Evolutionary conservation across 2,113 vertebrate species (phyloP).

Genomic region (Turnix velox): DNA sequence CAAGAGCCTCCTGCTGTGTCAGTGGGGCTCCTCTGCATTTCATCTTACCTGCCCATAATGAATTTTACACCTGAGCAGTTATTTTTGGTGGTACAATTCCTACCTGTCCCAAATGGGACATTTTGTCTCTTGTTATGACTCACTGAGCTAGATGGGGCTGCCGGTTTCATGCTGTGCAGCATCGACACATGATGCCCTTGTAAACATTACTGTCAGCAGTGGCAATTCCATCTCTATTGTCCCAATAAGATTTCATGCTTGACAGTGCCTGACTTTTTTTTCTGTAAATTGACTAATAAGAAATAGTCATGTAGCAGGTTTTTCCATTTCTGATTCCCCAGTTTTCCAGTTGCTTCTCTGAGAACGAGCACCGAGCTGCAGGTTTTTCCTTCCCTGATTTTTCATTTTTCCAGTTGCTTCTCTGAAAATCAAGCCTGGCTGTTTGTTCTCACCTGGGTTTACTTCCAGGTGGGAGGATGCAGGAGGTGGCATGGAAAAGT

Average conservation of each 20-base stretch:
- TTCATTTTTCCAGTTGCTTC: not conserved
- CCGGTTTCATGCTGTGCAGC: constrained; percentile 27
- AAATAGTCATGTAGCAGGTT: not conserved
- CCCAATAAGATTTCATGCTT: constrained; percentile 54
- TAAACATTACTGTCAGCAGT: constrained; percentile 49
- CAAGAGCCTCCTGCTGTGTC: not conserved
- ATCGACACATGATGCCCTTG: constrained; percentile 10
- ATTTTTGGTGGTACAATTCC: constrained; percentile 14
- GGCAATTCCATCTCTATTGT: constrained; percentile 58
- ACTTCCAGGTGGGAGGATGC: not conserved
- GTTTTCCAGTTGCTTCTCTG: not conserved
- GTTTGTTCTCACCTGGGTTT: not conserved
- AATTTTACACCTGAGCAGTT: constrained; percentile 17
- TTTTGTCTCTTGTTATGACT: constrained; percentile 17
- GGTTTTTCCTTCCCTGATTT: no score
- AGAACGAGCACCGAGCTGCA: not conserved
- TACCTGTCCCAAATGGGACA: constrained; percentile 18
- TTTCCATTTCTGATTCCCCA: not conserved
- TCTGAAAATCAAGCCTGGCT: not conserved
- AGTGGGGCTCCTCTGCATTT: not conserved
- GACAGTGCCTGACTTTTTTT: constrained; percentile 5
- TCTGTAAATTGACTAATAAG: not conserved
- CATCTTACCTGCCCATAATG: not conserved
- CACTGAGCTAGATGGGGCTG: not conserved
- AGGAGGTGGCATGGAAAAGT: not conserved